Conservation (phyloP, 2,113 vertebrate species). For the Lophochroa leadbeateri region DNA sequence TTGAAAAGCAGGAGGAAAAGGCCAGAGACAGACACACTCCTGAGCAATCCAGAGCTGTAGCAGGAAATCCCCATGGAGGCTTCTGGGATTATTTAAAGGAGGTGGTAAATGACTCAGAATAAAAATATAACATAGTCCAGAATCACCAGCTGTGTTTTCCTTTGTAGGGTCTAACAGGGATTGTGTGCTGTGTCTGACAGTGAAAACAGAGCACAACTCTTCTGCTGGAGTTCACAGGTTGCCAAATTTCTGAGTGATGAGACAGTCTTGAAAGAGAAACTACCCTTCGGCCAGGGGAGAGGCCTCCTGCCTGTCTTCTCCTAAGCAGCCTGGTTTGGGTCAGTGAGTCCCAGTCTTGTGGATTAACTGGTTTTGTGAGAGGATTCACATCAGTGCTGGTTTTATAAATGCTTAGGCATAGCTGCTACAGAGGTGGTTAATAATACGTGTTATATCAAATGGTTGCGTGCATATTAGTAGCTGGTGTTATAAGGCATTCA, state of each 20-base stretch:
- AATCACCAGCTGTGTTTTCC: slow-evolving; percentile 53
- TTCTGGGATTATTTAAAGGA: slow-evolving; percentile 49
- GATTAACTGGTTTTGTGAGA: neutral
- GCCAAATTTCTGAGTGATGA: neutral
- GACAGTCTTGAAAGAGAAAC: neutral
- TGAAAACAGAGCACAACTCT: neutral
- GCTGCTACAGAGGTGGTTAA: neutral
- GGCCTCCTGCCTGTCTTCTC: neutral
- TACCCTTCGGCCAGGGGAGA: neutral
- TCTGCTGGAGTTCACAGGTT: neutral
- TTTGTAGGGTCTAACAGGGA: neutral
- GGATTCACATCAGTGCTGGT: neutral
- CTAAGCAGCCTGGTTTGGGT: neutral
- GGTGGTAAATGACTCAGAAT: slow-evolving; percentile 56
- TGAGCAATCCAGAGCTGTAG: neutral
- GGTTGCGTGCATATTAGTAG: neutral
- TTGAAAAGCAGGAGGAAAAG: neutral
- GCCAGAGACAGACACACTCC: neutral
- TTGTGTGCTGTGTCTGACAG: slow-evolving; percentile 12
- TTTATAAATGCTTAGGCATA: neutral
- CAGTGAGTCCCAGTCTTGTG: neutral
- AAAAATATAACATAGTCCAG: slow-evolving; percentile 21
- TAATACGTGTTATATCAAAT: neutral
- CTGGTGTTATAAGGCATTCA: neutral
- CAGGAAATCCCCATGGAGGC: slow-evolving; percentile 20